Conservation (phyloP, 2,888 invertebrate species). For the Harpagoxenus sublaevis region DNA sequence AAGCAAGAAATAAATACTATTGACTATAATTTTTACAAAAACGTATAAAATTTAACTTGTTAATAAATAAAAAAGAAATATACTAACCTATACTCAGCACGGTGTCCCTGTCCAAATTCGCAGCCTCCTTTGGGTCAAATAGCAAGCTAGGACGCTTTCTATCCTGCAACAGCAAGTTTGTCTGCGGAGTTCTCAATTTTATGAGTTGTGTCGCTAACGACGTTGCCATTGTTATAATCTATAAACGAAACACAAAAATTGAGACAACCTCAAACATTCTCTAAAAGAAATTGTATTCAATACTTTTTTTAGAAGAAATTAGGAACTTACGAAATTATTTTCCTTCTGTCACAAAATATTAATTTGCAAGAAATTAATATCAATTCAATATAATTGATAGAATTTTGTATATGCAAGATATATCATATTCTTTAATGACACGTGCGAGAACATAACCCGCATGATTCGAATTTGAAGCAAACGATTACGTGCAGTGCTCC, state of each 20-base stretch:
- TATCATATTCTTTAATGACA: neutral
- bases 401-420: neutral
- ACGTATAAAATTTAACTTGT: neutral
- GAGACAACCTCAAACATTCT: neutral
- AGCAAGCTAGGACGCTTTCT: conserved; percentile 93
- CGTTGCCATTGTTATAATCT: conserved; percentile 85
- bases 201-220: conserved; percentile 93
- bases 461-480: conserved; percentile 92
- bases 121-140: conserved; percentile 96
- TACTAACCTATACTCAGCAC: conserved; percentile 93
- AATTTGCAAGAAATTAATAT: neutral
- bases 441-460: neutral
- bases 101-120: conserved; percentile 93
- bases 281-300: too few species aligned
- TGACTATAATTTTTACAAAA: neutral
- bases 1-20: neutral
- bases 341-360: neutral
- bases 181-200: conserved; percentile 92
- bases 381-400: neutral
- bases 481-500: conserved; percentile 88
- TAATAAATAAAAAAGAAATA: neutral
- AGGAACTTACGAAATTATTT: neutral
- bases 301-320: neutral
- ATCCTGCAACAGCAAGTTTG: conserved; percentile 89
- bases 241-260: neutral